These are phyloP conservation scores for Drosophila dunni DNA, from an alignment of 1,140 invertebrate genomes.

Conservation along the genomic window DNA sequence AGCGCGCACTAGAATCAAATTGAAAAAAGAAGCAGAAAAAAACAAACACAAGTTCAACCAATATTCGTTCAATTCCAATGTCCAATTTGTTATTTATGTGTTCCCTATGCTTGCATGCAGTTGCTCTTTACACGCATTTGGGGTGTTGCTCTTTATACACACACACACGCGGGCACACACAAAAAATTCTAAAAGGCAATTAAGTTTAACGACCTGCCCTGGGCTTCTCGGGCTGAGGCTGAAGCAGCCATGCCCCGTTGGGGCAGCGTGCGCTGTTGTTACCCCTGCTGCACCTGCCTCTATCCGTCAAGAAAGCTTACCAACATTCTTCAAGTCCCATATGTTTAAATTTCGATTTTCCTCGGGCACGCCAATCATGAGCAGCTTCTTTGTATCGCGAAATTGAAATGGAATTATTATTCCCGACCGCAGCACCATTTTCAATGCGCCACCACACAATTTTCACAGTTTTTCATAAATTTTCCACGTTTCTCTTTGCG, in stretches of 20 bases:
- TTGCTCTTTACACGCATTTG: constrained; percentile 4
- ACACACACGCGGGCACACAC: constrained; percentile 12
- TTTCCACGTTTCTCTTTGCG: constrained; percentile 71
- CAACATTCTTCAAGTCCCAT: constrained; percentile 83
- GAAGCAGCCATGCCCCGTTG: constrained; percentile 11
- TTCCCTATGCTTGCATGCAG: constrained; percentile 22
- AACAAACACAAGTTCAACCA: constrained; percentile 1
- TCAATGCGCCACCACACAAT: constrained; percentile 77
- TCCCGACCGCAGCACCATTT: constrained; percentile 82
- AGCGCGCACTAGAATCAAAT: constrained; percentile 66
- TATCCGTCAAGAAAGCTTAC: constrained; percentile 53
- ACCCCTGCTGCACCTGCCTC: constrained; percentile 20
- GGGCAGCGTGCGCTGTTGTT: constrained; percentile 40
- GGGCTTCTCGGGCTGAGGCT: constrained; percentile 21
- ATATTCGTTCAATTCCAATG: constrained; percentile 39
- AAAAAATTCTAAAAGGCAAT: constrained; percentile 43
- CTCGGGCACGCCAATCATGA: constrained; percentile 81
- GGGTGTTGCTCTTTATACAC: constrained; percentile 31
- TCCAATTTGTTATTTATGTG: constrained; percentile 33
- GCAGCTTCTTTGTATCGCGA: constrained; percentile 80
- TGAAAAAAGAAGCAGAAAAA: not conserved
- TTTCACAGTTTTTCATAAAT: constrained; percentile 80
- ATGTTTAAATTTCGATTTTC: constrained; percentile 81
- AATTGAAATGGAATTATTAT: constrained; percentile 84
- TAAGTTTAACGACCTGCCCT: constrained; percentile 59